Conservation (phyloP, 2,888 invertebrate species). For the Ormyrus thymus region DNA sequence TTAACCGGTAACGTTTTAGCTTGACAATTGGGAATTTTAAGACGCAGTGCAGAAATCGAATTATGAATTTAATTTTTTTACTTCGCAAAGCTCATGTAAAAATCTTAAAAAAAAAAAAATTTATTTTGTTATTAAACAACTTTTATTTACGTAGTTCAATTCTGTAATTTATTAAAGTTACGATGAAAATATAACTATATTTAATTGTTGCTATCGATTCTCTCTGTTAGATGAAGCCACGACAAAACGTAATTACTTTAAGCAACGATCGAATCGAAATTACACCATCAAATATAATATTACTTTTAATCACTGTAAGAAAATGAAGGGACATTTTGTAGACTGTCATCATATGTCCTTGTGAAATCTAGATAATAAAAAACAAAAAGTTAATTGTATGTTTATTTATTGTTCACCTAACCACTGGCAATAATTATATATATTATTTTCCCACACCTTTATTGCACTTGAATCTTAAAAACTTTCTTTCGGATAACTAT, state of each 20-base stretch:
- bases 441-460: neutral
- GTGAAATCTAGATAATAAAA: conserved; percentile 56
- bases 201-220: conserved; percentile 29
- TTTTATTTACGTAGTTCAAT: conserved; percentile 16
- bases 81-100: conserved; percentile 11
- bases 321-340: conserved; percentile 49
- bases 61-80: conserved; percentile 27
- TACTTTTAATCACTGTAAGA: conserved; percentile 37
- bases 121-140: conserved; percentile 33
- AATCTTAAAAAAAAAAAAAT: conserved; percentile 7
- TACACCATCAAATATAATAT: conserved; percentile 38
- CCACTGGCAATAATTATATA: neutral
- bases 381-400: conserved; percentile 32
- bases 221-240: conserved; percentile 41
- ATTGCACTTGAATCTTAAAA: too few relatives aligned
- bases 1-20: neutral
- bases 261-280: conserved; percentile 26
- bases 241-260: conserved; percentile 36
- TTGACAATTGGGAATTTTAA: neutral
- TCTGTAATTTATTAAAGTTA: conserved; percentile 18
- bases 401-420: neutral
- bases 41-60: conserved; percentile 2
- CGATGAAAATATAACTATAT: conserved; percentile 23
- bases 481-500: too few relatives aligned
- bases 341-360: conserved; percentile 54